Base-by-base conservation (phyloP, 2,888 invertebrate genomes). In the Heliconius erato region DNA sequence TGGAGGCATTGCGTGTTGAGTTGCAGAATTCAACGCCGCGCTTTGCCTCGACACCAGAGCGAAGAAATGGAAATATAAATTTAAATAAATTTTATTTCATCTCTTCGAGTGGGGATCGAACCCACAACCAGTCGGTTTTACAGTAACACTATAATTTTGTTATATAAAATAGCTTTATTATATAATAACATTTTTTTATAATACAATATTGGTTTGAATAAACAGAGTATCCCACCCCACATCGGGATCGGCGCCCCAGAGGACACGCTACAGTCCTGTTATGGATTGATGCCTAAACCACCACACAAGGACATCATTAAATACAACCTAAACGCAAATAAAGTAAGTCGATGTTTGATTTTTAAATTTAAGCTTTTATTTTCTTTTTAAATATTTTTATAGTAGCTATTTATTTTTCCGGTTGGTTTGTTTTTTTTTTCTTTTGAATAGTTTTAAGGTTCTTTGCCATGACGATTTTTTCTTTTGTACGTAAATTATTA, bases 191-290 rank as follows among this genome's bases (percentile, higher is more conserved):
- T 16, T 49, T 0, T 6, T 32, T 19, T 11, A 40, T 54, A 7
- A 54, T 9, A 63, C 54, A 63, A 63, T 40, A 26, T 63, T 16
- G n/a, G 1, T 76, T 63, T 84, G 83, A 26, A 76, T 84, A 49
- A 74, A 65, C 90, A 95, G 95, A 89, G 88, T 49, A 91, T 96
- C 83, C 96, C 97, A 28, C 97, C 98, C 0, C 98, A 98, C 84
- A 97, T 97, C 88, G 97, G 97, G 5, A 97, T 98, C 86, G 98
- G 98, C 3, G 96, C 97, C 23, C 96, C 98, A 4, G 98, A 98
- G 91, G 98, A 98, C 90, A 97, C 98, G 0, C 91, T 98, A 54
- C 97, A 97, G 88, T 97, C 97, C 32, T 98, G 98, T 89, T 95
- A 97, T 87, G 97, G 97, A 0, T 95, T 98, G 79, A 90, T 97